These are phyloP conservation scores for Neoarius graeffei DNA, from an alignment of 2,113 vertebrate species.

Conservation along the genomic window DNA sequence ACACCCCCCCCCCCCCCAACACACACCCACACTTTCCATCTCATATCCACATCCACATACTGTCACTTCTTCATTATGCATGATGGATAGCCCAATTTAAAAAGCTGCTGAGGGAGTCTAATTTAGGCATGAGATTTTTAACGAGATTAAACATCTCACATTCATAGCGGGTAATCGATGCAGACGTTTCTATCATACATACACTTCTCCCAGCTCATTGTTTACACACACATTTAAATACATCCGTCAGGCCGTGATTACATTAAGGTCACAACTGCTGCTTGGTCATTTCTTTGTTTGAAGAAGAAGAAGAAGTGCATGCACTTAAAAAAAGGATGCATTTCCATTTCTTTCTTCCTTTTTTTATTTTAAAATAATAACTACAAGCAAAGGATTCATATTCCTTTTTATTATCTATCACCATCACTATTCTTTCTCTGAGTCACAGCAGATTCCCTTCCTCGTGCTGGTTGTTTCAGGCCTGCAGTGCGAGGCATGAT, in stretches of 20 bases:
- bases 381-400: background rate
- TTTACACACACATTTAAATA: conserved; percentile 60
- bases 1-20: background rate
- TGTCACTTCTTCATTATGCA: conserved; percentile 80
- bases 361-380: background rate
- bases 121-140: conserved; percentile 86
- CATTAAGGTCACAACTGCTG: conserved; percentile 49
- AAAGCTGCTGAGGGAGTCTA: conserved; percentile 86
- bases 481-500: conserved; percentile 47
- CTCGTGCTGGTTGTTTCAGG: background rate
- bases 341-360: background rate
- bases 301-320: background rate
- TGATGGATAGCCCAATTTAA: conserved; percentile 92
- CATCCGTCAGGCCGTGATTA: conserved; percentile 54
- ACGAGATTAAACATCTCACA: conserved; percentile 59
- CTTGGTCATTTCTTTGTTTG: conserved; percentile 36
- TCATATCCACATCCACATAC: conserved; percentile 43
- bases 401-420: conserved; percentile 18
- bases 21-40: conserved; percentile 19
- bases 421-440: conserved; percentile 20
- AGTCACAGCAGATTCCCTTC: conserved; percentile 18
- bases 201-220: conserved; percentile 46
- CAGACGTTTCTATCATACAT: conserved; percentile 58
- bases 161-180: conserved; percentile 59
- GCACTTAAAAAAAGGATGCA: background rate